Evolutionary conservation across 1,140 invertebrate species (phyloP), one percentile per base, ranked within the genome.

Genomic region (Bombyx mandarina): DNA sequence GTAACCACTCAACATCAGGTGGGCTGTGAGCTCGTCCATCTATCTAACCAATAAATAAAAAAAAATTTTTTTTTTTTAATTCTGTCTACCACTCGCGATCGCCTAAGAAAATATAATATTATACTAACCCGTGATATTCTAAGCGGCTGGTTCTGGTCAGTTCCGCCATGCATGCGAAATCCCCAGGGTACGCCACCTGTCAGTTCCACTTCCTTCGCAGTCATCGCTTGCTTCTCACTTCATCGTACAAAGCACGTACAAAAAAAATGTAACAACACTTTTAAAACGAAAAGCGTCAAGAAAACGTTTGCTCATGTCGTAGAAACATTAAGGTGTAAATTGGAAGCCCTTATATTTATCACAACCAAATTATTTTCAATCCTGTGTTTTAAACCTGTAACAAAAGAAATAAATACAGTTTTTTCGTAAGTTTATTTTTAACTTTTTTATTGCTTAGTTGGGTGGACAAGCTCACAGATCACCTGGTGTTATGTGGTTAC

Each of bases 101-200:
- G 12, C 4, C 22, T 18, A 18, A 6, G 7, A 49, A 49, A 49
- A 48, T 48, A 6, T 7, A 48, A 49, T 49, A 49, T 49, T 49
- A 35, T 26, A 51, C 50, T 92, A 87, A 96, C 94, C 90, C 93
- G 92, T 26, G 94, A 94, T 78, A 96, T 93, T 71, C 92, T 90
- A 10, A 95, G 86, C 48, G 93, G 93, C 77, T 93, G 91, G 77
- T 92, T 92, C 51, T 91, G 89, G 81, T 95, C 94, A 54, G 83
- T 89, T 51, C 94, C 94, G 53, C 94, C 95, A 79, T 94, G 93
- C 92, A 96, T 94, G 54, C 95, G 92, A 88, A 97, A 97, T 67
- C 96, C 95, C 96, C 95, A 97, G 57, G 95, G 95, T 73, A 93
- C 92, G 52, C 95, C 95, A 64, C 95, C 95, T 71, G 91, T 91